phyloP scores from a whole-genome alignment of 2,797 vertebrate genomes.

The Okamejei kenojei region DNA sequence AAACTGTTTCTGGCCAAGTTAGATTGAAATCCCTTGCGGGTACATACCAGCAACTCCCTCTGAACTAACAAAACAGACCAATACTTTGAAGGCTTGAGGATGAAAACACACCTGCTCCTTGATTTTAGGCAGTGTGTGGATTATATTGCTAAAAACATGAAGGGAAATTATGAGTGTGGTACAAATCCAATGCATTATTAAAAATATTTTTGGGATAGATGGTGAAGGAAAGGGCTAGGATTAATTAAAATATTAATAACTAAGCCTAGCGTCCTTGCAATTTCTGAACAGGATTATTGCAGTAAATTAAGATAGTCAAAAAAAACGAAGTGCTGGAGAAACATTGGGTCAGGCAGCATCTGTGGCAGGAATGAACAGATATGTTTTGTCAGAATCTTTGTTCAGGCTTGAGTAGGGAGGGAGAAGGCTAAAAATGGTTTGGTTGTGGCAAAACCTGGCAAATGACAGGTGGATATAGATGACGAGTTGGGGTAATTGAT shows the following conservation, averaged over 20 bases:
- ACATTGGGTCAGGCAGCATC: no score
- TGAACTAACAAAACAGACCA: constrained; percentile 36
- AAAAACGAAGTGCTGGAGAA: no score
- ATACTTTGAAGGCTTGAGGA: neutral
- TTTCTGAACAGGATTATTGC: neutral
- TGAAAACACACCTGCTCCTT: constrained; percentile 33
- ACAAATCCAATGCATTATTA: neutral
- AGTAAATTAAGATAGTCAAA: neutral
- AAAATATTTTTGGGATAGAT: no score
- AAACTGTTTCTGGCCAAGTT: constrained; percentile 5
- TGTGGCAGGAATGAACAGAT: no score
- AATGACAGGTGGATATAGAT: no score
- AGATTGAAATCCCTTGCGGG: constrained; percentile 29
- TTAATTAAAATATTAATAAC: neutral
- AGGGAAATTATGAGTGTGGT: neutral
- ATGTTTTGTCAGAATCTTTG: no score
- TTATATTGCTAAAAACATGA: neutral
- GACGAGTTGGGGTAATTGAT: no score
- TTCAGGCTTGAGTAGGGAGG: no score
- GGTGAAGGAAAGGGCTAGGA: neutral
- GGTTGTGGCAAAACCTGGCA: no score
- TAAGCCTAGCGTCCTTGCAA: neutral
- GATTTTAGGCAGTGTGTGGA: neutral
- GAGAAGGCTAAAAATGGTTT: no score
- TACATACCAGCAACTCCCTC: constrained; percentile 28